phyloP scores from a whole-genome alignment of 1,140 invertebrate species.

The Diorhabda sublineata region DNA sequence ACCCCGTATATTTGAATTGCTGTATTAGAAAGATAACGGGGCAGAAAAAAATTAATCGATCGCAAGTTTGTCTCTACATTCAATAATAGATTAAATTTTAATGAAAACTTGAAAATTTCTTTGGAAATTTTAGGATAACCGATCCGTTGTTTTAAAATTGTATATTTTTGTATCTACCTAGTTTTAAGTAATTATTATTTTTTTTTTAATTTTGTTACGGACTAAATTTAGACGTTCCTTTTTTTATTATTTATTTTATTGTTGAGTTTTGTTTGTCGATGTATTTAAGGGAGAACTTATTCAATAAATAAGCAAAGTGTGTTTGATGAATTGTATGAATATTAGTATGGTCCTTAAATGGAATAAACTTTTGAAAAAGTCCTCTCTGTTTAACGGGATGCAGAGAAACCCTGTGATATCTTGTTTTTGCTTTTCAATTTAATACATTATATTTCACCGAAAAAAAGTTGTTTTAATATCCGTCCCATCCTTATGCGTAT shows the following conservation, averaged over 20 bases:
- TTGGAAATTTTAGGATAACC: no score
- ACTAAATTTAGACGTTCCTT: neutral
- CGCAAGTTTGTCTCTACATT: no score
- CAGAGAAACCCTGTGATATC: conserved; percentile 38
- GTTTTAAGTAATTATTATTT: neutral
- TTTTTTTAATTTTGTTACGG: neutral
- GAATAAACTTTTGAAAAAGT: conserved; percentile 14
- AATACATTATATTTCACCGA: conserved; percentile 33
- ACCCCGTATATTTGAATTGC: neutral
- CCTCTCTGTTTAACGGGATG: conserved; percentile 21
- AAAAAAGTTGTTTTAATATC: conserved; percentile 7
- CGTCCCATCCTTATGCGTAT: neutral
- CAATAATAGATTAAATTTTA: no score
- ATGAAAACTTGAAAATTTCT: no score
- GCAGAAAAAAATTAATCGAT: no score
- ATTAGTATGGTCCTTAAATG: neutral
- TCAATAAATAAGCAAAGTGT: neutral
- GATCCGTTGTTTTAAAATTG: no score
- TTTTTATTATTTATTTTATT: neutral
- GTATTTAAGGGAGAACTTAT: neutral
- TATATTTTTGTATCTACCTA: neutral
- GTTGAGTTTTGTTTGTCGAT: neutral
- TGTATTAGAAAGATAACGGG: neutral
- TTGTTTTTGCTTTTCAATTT: conserved; percentile 35
- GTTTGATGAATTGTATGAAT: neutral